Conservation (phyloP, 30 jellyfish, hydroid and myxozoan species). For the Turritopsis rubra region DNA sequence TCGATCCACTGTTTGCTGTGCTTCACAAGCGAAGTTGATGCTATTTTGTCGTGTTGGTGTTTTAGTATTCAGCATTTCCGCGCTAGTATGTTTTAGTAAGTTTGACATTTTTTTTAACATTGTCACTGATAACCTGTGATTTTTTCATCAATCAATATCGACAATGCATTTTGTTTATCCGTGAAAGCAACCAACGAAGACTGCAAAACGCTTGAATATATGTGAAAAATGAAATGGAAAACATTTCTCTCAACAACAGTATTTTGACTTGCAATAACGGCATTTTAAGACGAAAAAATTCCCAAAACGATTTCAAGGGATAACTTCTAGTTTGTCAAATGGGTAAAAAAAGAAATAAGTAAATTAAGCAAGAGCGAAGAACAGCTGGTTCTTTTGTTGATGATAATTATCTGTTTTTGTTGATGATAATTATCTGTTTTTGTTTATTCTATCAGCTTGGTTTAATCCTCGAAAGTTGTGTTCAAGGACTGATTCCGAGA, state of each 20-base stretch:
- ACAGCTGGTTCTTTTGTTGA: too few species aligned
- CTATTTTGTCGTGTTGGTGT: background rate
- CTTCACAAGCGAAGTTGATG: background rate
- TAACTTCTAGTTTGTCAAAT: too few species aligned
- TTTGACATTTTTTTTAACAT: background rate
- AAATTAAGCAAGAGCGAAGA: too few species aligned
- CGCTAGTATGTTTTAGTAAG: background rate
- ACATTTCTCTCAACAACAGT: background rate
- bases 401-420: background rate
- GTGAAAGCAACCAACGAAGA: too few species aligned
- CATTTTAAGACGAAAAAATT: too few species aligned
- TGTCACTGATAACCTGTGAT: background rate
- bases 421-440: background rate
- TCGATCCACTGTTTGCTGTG: too few species aligned
- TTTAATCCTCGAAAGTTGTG: background rate
- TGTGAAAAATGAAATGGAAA: background rate
- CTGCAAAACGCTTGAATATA: too few species aligned
- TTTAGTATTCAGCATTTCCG: background rate
- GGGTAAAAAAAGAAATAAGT: too few species aligned
- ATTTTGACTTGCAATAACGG: background rate
- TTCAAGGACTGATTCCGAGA: background rate
- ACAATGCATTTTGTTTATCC: too few species aligned
- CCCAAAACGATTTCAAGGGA: background rate
- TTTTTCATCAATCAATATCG: too few species aligned
- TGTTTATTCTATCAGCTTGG: background rate